phyloP scores from a whole-genome alignment of 1,140 invertebrate species.

The Camponotus pennsylvanicus region DNA sequence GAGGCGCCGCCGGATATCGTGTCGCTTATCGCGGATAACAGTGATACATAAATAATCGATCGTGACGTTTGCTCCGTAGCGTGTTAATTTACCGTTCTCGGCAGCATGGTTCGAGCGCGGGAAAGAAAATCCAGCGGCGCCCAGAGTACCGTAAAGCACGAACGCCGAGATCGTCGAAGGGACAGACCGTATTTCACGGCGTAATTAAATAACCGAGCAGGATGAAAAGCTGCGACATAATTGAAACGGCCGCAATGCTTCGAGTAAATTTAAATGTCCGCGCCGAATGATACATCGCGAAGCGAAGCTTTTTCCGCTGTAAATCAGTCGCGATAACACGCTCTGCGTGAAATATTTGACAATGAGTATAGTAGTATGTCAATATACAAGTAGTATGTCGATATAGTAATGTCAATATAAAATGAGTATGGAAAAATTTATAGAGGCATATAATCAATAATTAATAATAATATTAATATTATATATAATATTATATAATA shows the following conservation, averaged over 20 bases:
- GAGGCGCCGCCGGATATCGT: background rate
- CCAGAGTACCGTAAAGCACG: constrained; percentile 29
- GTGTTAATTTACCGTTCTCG: constrained; percentile 69
- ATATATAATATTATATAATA: too few relatives aligned
- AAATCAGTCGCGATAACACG: background rate
- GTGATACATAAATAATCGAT: constrained; percentile 54
- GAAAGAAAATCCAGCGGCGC: constrained; percentile 17
- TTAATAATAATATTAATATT: background rate
- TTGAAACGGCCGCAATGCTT: constrained; percentile 31
- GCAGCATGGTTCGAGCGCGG: constrained; percentile 22
- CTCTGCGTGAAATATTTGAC: too few relatives aligned
- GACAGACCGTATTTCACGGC: constrained; percentile 23
- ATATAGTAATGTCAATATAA: too few relatives aligned
- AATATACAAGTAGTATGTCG: background rate
- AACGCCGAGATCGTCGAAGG: background rate
- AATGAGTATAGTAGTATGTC: background rate
- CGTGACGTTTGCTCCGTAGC: constrained; percentile 52
- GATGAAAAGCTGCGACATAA: constrained; percentile 27
- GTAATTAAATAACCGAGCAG: constrained; percentile 35
- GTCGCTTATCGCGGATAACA: constrained; percentile 49
- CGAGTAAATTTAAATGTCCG: constrained; percentile 7
- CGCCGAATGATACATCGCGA: background rate
- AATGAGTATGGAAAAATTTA: background rate
- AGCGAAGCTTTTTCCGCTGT: background rate
- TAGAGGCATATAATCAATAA: constrained; percentile 21